Base-by-base conservation (phyloP, 2,797 vertebrate species). In the Argya squamiceps region DNA sequence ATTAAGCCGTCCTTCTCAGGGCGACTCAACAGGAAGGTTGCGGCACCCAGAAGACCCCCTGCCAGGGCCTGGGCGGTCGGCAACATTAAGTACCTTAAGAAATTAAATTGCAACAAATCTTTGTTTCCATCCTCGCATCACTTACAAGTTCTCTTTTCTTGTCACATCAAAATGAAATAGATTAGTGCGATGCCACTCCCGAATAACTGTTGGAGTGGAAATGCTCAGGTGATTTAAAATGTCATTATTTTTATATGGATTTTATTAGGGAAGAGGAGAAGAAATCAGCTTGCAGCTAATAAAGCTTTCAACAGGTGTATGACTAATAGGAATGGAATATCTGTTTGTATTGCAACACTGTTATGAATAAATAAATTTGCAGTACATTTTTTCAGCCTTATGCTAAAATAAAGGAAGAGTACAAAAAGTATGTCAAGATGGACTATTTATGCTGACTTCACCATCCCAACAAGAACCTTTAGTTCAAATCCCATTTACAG, bases 401-500 rank as follows among this genome's bases (percentile, higher is more conserved):
- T 96, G 84, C 20, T 94, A 92, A 95, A 94, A 27, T 30, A 74
- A 94, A 95, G 75, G 79, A 94, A 86, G 62, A 71, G 34, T 44
- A 75, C 80, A 86, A 73, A 92, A 46, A 84, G 15, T 39, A 53
- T 77, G 47, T 58, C 63, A 93, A 93, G 60, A 91, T 81, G 41
- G 53, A 81, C 46, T 78, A 37, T 83, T 91, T 91, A 62, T 82
- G 64, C 56, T 67, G 68, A 87, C 44, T 84, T 94, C 21, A 24
- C 60, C 68, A 93, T 65, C 70, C 88, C n/a, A 78, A 64, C 34
- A 84, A 91, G 90, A 90, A 75, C 50, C 56, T 95, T 37, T 14
- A 13, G 62, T 70, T 95, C 53, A 92, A 96, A 93, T 96, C 73
- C 84, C 71, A 94, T 92, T 97, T 95, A 88, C 49, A 65, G n/a